These are phyloP conservation scores for Natrix natrix DNA, from an alignment of 2,797 vertebrate species.

Conservation along the genomic window DNA sequence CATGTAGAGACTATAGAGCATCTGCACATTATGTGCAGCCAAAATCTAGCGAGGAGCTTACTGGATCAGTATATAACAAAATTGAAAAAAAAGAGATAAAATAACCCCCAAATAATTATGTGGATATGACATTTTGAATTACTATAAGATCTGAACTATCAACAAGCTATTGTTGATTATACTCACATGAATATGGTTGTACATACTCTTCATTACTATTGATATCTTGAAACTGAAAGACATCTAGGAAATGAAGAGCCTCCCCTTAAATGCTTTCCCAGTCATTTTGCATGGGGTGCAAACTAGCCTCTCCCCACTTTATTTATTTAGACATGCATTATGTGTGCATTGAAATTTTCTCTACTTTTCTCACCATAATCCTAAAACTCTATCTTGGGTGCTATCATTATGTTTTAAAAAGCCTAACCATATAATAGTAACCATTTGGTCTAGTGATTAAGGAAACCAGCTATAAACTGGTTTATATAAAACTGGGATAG, in stretches of 20 bases:
- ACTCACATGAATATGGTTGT: not conserved
- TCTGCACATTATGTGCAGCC: not conserved
- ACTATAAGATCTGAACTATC: not conserved
- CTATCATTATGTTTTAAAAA: not conserved
- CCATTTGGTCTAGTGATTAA: not conserved
- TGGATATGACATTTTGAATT: not conserved
- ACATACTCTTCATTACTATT: not conserved
- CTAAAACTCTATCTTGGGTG: not conserved
- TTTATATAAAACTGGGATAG: too few species aligned
- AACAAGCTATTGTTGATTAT: not conserved
- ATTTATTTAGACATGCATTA: not conserved
- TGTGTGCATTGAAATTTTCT: not conserved
- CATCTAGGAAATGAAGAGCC: not conserved
- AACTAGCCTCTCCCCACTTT: not conserved
- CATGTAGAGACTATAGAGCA: not conserved
- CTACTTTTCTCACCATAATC: not conserved
- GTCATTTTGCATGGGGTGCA: not conserved
- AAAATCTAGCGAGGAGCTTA: not conserved
- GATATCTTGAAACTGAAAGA: not conserved
- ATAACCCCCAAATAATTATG: not conserved
- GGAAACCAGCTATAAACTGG: too few species aligned
- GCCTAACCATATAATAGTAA: not conserved
- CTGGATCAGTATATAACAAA: not conserved
- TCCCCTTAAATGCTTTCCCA: not conserved
- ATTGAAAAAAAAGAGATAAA: not conserved